Conservation (phyloP, 2,888 invertebrate genomes). For the Orchestes rusci region DNA sequence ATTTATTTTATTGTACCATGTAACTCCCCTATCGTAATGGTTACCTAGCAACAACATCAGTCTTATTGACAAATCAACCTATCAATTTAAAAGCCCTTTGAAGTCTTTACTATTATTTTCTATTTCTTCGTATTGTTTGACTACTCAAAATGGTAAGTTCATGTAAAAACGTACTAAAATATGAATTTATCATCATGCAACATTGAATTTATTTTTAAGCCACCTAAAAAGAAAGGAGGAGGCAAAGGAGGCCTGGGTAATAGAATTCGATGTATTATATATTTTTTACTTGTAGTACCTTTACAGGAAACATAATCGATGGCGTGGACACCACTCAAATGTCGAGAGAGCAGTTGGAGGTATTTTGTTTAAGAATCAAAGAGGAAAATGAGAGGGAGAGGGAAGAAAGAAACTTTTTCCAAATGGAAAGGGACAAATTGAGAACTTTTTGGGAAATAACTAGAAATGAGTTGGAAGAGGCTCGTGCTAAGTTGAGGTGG, state of each 20-base stretch:
- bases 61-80: too few relatives aligned
- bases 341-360: constrained; percentile 87
- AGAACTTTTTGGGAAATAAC: constrained; percentile 95
- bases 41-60: too few relatives aligned
- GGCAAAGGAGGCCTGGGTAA: constrained; percentile 28
- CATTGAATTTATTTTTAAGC: constrained; percentile 33
- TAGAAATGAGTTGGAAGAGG: constrained; percentile 80
- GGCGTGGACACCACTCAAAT: constrained; percentile 88
- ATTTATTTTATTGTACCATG: too few relatives aligned
- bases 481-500: constrained; percentile 59
- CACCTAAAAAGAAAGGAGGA: constrained; percentile 37
- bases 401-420: constrained; percentile 93
- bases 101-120: too few relatives aligned
- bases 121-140: too few relatives aligned
- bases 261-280: not conserved
- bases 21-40: too few relatives aligned
- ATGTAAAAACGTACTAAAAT: too few relatives aligned
- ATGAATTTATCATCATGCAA: too few relatives aligned
- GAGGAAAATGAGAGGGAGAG: constrained; percentile 90
- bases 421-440: constrained; percentile 89
- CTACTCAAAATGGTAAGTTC: too few relatives aligned
- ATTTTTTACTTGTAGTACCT: too few relatives aligned
- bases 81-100: too few relatives aligned
- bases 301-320: constrained; percentile 55
- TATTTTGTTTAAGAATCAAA: constrained; percentile 75